phyloP scores from a whole-genome alignment of 2,113 vertebrate genomes.

The Hydrolagus affinis region DNA sequence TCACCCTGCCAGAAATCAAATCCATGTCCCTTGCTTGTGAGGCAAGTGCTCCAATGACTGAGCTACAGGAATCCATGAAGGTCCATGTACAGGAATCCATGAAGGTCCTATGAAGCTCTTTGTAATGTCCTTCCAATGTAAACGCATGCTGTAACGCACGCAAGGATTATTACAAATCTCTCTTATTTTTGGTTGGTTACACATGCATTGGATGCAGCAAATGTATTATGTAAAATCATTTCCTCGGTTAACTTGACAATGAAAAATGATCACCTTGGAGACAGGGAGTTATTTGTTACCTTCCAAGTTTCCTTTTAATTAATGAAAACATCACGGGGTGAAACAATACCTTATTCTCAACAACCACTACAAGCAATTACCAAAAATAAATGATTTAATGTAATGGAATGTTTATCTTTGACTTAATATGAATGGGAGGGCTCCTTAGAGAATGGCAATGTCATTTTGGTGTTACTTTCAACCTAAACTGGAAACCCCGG shows the following conservation, averaged over 20 bases:
- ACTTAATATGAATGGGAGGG: neutral
- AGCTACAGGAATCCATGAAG: too few species aligned
- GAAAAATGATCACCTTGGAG: conserved; percentile 48
- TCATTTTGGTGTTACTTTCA: neutral
- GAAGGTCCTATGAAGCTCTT: too few species aligned
- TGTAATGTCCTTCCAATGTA: too few species aligned
- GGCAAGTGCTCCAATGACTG: too few species aligned
- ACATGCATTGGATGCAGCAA: conserved; percentile 36
- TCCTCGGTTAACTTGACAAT: conserved; percentile 52
- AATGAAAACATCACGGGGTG: conserved; percentile 43
- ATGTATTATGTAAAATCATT: conserved; percentile 47
- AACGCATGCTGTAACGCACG: too few species aligned
- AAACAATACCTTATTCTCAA: neutral
- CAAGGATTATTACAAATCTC: too few species aligned
- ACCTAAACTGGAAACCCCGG: neutral
- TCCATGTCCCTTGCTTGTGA: too few species aligned
- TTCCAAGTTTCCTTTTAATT: conserved; percentile 45
- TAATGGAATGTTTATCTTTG: neutral
- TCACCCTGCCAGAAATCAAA: too few species aligned
- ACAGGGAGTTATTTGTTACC: conserved; percentile 44
- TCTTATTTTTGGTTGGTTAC: too few species aligned
- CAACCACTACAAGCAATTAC: too few species aligned
- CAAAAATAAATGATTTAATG: neutral
- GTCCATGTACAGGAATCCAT: too few species aligned
- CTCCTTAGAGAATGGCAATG: neutral